Evolutionary conservation across 1,140 invertebrate species (phyloP).

Genomic region (Listronotus bonariensis): DNA sequence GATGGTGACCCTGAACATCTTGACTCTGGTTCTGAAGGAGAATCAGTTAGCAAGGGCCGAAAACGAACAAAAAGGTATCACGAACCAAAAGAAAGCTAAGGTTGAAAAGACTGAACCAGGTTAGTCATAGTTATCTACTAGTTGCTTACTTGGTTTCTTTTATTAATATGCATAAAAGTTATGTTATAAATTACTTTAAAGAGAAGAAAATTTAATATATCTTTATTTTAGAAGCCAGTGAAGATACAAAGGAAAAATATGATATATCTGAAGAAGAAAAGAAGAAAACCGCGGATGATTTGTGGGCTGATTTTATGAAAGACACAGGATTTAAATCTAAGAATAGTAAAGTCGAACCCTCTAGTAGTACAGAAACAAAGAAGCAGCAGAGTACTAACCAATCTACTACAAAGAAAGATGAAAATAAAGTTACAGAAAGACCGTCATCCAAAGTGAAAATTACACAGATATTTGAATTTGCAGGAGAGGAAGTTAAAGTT

Average conservation of each 20-base stretch:
- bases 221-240: not conserved
- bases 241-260: not conserved
- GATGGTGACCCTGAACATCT: slow-evolving; percentile 53
- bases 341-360: slow-evolving; percentile 17
- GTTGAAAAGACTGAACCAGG: slow-evolving; percentile 14
- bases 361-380: slow-evolving; percentile 1
- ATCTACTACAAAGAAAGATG: slow-evolving; percentile 8
- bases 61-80: slow-evolving; percentile 21
- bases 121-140: no score
- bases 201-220: no score
- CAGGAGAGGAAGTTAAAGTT: slow-evolving; percentile 65
- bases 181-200: no score
- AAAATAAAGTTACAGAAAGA: slow-evolving; percentile 29
- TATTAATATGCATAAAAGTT: no score
- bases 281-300: slow-evolving; percentile 58
- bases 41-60: slow-evolving; percentile 7
- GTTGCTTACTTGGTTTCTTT: no score
- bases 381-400: not conserved
- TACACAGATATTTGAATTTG: slow-evolving; percentile 65
- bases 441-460: slow-evolving; percentile 54
- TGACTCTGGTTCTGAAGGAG: slow-evolving; percentile 41
- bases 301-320: slow-evolving; percentile 77
- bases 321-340: slow-evolving; percentile 65
- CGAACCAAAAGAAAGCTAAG: slow-evolving; percentile 27
- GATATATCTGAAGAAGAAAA: slow-evolving; percentile 5